These are phyloP conservation scores for Lepus europaeus DNA, from an alignment of 2,113 vertebrate species.

Conservation along the genomic window DNA sequence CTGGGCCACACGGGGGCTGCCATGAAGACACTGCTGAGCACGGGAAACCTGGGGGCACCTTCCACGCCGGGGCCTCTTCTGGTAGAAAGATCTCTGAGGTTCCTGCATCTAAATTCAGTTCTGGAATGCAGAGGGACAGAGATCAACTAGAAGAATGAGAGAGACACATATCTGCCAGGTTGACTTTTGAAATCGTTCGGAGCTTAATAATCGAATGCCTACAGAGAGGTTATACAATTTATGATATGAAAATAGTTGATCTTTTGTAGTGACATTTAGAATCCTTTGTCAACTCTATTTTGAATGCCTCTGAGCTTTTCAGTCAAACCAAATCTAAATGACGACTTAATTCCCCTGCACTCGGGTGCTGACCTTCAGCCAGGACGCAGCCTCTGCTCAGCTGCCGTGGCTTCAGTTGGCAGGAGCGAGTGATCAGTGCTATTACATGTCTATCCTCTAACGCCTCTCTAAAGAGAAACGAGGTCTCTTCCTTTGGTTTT, in stretches of 20 bases:
- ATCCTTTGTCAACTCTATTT: neutral
- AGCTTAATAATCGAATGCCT: neutral
- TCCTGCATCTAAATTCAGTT: slow-evolving; percentile 32
- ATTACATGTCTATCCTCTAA: slow-evolving; percentile 52
- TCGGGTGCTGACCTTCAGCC: neutral
- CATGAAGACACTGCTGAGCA: slow-evolving; percentile 60
- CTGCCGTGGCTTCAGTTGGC: neutral
- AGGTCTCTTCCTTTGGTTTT: slow-evolving; percentile 40
- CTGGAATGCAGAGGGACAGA: slow-evolving; percentile 23
- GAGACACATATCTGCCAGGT: slow-evolving; percentile 25
- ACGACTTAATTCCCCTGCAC: slow-evolving; percentile 52
- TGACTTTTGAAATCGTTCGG: slow-evolving; percentile 35
- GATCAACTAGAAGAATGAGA: neutral
- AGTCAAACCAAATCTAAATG: slow-evolving; percentile 32
- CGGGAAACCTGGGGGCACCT: slow-evolving; percentile 37
- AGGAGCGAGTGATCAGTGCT: slow-evolving; percentile 26
- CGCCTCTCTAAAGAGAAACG: slow-evolving; percentile 15
- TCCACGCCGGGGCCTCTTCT: slow-evolving; percentile 3
- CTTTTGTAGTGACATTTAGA: slow-evolving; percentile 25
- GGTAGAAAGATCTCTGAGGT: slow-evolving; percentile 8
- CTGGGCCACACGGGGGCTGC: slow-evolving; percentile 37
- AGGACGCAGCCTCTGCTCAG: slow-evolving; percentile 22
- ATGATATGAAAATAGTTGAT: neutral
- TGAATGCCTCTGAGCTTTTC: neutral
- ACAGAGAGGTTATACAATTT: slow-evolving; percentile 45